phyloP scores from a whole-genome alignment of 2,113 vertebrate species.

The Platysternon megacephalum region DNA sequence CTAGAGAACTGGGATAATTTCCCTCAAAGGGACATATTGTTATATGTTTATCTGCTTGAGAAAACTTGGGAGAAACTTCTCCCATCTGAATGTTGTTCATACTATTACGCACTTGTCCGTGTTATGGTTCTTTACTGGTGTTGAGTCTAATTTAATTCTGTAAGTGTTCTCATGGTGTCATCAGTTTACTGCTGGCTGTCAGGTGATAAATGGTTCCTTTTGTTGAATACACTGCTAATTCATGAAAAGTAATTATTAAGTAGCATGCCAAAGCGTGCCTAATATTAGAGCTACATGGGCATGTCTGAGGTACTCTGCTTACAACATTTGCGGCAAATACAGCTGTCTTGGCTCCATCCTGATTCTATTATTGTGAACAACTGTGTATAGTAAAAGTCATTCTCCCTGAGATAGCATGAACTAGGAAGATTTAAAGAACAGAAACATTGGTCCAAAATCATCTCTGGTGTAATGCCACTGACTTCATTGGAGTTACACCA shows the following conservation, averaged over 20 bases:
- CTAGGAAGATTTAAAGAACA: background rate
- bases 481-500: background rate
- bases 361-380: background rate
- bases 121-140: background rate
- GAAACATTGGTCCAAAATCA: background rate
- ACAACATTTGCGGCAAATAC: background rate
- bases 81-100: background rate
- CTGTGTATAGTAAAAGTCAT: background rate
- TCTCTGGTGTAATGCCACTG: background rate
- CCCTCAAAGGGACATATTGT: background rate
- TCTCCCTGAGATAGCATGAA: background rate
- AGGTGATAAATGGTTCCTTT: constrained; percentile 27
- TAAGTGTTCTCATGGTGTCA: background rate
- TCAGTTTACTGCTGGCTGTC: constrained; percentile 3
- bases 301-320: background rate
- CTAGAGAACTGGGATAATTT: constrained; percentile 1
- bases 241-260: constrained; percentile 1
- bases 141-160: constrained; percentile 11
- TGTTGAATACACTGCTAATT: constrained; percentile 17
- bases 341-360: background rate
- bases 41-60: background rate
- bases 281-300: background rate
- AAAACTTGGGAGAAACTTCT: constrained; percentile 13
- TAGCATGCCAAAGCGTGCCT: constrained; percentile 12
- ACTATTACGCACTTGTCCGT: background rate